Percentiles rank a stretch among this genome's conserved stretches.
Evolutionary conservation across 2,797 vertebrate species (phyloP).

Genomic region (Squalus acanthias): DNA sequence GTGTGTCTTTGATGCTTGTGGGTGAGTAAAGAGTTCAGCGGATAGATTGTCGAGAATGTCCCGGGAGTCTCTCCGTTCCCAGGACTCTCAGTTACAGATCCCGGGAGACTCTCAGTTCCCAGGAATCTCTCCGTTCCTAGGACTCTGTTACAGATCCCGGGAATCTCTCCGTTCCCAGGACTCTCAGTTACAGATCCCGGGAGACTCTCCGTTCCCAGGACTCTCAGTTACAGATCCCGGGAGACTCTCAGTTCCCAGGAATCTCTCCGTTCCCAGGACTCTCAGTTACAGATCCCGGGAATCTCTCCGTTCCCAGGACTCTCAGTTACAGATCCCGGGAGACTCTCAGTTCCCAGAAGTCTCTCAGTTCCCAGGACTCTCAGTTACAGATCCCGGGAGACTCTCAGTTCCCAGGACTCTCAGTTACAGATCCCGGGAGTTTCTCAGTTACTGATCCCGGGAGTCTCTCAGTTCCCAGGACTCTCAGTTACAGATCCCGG

Average conservation of each 20-base stretch:
- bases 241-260: background rate
- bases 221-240: background rate
- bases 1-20: slow-evolving; percentile 83
- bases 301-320: background rate
- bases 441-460: too few species aligned
- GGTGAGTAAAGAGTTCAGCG: slow-evolving; percentile 60
- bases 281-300: background rate
- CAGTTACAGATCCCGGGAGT: too few species aligned
- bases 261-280: background rate
- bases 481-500: background rate
- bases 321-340: background rate
- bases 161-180: too few species aligned
- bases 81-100: background rate
- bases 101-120: background rate
- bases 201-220: background rate
- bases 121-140: too few species aligned
- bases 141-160: too few species aligned
- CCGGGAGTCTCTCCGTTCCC: too few species aligned
- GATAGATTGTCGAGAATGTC: background rate
- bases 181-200: too few species aligned
- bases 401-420: too few species aligned
- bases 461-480: background rate
- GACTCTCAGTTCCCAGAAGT: too few species aligned
- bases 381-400: too few species aligned
- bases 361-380: too few species aligned